Conservation (phyloP, 2,113 vertebrate genomes). For the Mormoops blainvillei region DNA sequence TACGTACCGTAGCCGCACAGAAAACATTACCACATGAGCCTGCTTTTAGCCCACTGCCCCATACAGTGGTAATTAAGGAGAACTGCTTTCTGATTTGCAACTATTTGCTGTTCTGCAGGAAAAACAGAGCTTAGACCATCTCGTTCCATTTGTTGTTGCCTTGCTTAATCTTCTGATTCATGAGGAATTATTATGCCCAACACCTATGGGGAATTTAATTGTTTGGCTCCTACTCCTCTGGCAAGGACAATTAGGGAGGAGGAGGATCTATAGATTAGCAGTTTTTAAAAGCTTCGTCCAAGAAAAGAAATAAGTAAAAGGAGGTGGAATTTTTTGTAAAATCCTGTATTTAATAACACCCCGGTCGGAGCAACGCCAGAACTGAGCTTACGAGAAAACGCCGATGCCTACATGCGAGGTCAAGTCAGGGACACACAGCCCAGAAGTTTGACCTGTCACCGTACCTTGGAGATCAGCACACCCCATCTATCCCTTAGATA, state of each 20-base stretch:
- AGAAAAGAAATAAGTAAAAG: constrained; percentile 60
- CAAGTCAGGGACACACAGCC: constrained; percentile 38
- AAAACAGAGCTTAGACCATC: constrained; percentile 84
- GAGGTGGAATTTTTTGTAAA: constrained; percentile 70
- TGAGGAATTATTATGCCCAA: constrained; percentile 79
- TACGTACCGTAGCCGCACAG: constrained; percentile 81
- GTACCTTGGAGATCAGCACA: background rate
- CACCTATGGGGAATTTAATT: constrained; percentile 85
- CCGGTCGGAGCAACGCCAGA: constrained; percentile 67
- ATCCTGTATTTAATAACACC: constrained; percentile 72
- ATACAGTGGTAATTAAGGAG: constrained; percentile 88
- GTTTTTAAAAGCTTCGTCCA: constrained; percentile 51
- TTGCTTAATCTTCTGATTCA: constrained; percentile 83
- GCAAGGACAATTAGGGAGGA: constrained; percentile 81
- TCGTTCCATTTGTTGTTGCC: constrained; percentile 82
- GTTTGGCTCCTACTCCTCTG: constrained; percentile 78
- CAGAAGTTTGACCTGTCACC: constrained; percentile 8
- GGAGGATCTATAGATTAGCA: constrained; percentile 74
- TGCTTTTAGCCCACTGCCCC: constrained; percentile 85
- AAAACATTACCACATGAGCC: constrained; percentile 87
- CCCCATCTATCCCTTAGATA: background rate
- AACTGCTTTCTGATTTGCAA: constrained; percentile 85
- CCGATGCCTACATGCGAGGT: constrained; percentile 46
- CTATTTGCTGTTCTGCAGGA: constrained; percentile 83
- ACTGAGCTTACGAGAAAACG: constrained; percentile 54